Evolutionary conservation across 2,888 invertebrate genomes (phyloP).

Genomic region (Bellardia pandia): DNA sequence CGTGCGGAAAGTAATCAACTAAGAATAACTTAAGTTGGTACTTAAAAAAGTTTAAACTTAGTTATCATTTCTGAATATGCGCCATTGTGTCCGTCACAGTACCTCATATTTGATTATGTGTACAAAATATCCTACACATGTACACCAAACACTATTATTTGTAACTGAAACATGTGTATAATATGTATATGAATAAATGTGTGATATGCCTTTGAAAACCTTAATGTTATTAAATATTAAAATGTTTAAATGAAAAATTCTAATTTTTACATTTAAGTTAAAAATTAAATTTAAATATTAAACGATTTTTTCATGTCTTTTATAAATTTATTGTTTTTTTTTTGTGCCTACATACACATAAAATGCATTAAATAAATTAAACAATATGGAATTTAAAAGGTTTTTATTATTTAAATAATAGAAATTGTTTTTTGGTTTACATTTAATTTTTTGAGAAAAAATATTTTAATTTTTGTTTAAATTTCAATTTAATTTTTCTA

Average conservation of each 20-base stretch:
- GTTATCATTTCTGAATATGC: no score
- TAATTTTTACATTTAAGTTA: constrained; percentile 4
- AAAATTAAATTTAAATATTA: constrained; percentile 5
- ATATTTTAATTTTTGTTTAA: no score
- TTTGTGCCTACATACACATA: neutral
- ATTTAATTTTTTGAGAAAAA: no score
- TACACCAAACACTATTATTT: neutral
- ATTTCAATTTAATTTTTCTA: no score
- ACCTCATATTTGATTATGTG: neutral
- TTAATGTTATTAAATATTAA: constrained; percentile 49
- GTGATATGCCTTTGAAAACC: constrained; percentile 23
- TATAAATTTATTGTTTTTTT: no score
- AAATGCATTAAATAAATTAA: neutral
- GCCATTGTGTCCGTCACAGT: neutral
- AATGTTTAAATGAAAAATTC: constrained; percentile 26
- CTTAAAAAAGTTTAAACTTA: no score
- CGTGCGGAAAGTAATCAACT: no score
- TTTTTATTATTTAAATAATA: no score
- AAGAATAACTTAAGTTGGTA: no score
- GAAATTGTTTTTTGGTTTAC: no score
- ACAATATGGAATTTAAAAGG: no score
- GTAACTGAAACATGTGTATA: constrained; percentile 4
- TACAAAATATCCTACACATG: neutral
- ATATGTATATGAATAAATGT: neutral
- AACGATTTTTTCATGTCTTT: neutral